phyloP scores from a whole-genome alignment of 2,888 invertebrate genomes.

The Drosophila neotestacea region DNA sequence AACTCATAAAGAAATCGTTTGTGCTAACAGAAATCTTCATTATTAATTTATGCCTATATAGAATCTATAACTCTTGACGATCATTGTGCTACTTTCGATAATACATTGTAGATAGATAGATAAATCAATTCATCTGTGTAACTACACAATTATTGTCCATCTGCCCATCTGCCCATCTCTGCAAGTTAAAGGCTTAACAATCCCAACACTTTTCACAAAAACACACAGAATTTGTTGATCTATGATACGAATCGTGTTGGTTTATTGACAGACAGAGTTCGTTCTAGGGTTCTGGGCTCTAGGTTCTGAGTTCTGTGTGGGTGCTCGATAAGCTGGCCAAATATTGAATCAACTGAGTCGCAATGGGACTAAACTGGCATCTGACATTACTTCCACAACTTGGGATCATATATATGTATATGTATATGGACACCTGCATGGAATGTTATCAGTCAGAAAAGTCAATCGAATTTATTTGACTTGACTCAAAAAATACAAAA shows the following conservation, averaged over 20 bases:
- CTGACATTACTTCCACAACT: constrained; percentile 18
- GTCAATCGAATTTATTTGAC: constrained; percentile 63
- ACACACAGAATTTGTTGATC: constrained; percentile 47
- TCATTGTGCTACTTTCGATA: not conserved
- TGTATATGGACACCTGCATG: constrained; percentile 48
- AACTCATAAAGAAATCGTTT: no score
- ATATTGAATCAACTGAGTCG: constrained; percentile 63
- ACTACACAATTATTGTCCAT: constrained; percentile 7
- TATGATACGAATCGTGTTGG: constrained; percentile 45
- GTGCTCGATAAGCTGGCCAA: constrained; percentile 69
- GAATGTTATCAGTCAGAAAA: constrained; percentile 46
- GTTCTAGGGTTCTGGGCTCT: not conserved
- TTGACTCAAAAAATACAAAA: constrained; percentile 23
- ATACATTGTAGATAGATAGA: not conserved
- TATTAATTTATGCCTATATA: no score
- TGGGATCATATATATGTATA: constrained; percentile 11
- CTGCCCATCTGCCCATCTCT: constrained; percentile 40
- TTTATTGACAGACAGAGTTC: constrained; percentile 41
- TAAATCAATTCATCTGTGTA: constrained; percentile 6
- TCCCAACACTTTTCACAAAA: constrained; percentile 11
- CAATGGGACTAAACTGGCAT: constrained; percentile 28
- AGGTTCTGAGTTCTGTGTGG: constrained; percentile 38
- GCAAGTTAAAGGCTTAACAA: constrained; percentile 39
- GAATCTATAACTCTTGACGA: not conserved
- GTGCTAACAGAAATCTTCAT: no score